Evolutionary conservation across 2,797 vertebrate genomes (phyloP).

Genomic region (Odontamblyopus rebecca): DNA sequence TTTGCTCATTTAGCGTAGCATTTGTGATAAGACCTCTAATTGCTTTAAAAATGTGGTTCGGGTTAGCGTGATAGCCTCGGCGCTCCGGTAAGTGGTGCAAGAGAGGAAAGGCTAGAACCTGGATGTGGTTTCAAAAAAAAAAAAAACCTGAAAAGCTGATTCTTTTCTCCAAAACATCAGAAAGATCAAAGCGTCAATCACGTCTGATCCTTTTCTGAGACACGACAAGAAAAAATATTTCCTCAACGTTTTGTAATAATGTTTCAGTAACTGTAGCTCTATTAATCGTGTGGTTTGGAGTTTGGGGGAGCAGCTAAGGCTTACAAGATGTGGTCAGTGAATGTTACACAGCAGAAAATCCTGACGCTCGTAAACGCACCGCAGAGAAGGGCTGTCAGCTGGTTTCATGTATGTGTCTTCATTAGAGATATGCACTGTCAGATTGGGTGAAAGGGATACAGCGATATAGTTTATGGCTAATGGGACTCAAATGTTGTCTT

Average conservation of each 20-base stretch:
- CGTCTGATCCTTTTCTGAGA: conserved; percentile 51
- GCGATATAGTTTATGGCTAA: not conserved
- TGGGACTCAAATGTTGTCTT: not conserved
- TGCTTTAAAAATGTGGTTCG: conserved; percentile 68
- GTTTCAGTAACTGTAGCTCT: conserved; percentile 52
- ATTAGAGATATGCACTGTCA: conserved; percentile 5
- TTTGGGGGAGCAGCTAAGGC: conserved; percentile 38
- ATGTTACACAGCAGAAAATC: conserved; percentile 29
- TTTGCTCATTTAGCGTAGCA: conserved; percentile 71
- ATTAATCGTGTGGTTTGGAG: conserved; percentile 55
- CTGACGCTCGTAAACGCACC: conserved; percentile 46
- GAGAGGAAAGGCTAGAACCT: conserved; percentile 39
- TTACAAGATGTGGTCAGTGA: conserved; percentile 38
- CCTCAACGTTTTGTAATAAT: conserved; percentile 47
- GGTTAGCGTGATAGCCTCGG: conserved; percentile 52
- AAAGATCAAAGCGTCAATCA: conserved; percentile 67
- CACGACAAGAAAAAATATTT: conserved; percentile 63
- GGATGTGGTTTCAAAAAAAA: conserved; percentile 55
- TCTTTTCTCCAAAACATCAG: conserved; percentile 58
- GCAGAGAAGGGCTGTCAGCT: conserved; percentile 19
- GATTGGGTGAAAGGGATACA: not conserved
- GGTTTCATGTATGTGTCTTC: conserved; percentile 10
- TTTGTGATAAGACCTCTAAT: conserved; percentile 72
- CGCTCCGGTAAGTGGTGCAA: conserved; percentile 35
- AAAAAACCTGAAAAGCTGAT: conserved; percentile 43